phyloP scores from a whole-genome alignment of 2,113 vertebrate species.

The Alethe diademata region DNA sequence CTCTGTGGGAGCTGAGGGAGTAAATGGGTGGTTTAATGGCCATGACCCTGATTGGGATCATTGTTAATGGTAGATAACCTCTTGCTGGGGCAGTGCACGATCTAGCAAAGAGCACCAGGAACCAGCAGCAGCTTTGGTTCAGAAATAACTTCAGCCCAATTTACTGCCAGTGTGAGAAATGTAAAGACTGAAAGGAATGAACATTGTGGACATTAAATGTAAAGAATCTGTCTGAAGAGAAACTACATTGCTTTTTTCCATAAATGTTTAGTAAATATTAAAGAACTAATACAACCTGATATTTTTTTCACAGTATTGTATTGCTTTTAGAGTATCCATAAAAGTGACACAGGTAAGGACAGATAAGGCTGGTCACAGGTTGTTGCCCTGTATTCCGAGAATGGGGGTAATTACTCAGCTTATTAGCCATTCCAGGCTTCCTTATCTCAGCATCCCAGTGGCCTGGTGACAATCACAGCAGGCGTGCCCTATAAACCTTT shows the following conservation, averaged over 20 bases:
- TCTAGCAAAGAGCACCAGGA: neutral
- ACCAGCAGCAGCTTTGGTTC: neutral
- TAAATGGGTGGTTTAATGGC: neutral
- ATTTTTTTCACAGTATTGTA: neutral
- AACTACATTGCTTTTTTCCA: neutral
- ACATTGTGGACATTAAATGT: neutral
- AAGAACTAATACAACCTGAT: neutral
- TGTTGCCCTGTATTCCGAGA: neutral
- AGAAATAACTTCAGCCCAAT: neutral
- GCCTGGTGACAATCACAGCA: neutral
- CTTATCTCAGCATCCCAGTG: neutral
- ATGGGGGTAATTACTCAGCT: neutral
- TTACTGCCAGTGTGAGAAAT: neutral
- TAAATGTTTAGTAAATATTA: neutral
- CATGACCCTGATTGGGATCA: rapidly evolving
- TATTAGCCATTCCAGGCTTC: neutral
- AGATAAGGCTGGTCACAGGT: neutral
- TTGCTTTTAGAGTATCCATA: neutral
- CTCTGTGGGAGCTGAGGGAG: neutral
- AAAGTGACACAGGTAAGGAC: rapidly evolving
- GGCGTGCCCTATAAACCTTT: neutral
- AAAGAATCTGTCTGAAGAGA: neutral
- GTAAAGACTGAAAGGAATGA: neutral
- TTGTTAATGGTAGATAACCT: neutral
- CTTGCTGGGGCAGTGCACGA: neutral